phyloP scores from a whole-genome alignment of 1,140 invertebrate genomes.

The Megathymus violae region DNA sequence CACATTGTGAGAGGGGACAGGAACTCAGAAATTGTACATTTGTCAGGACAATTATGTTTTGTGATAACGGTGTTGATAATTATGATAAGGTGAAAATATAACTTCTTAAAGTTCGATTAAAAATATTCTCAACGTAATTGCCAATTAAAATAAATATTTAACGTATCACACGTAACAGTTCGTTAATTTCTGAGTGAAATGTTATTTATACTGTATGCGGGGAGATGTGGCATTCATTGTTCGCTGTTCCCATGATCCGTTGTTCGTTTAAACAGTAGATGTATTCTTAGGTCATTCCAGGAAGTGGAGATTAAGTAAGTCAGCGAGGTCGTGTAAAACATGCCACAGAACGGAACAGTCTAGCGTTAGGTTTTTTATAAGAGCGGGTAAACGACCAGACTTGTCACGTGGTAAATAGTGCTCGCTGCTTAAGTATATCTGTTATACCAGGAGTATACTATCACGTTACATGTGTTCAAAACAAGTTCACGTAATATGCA shows the following conservation, averaged over 20 bases:
- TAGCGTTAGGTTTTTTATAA: background rate
- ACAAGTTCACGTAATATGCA: too few relatives aligned
- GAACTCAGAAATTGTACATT: too few relatives aligned
- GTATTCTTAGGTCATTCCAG: constrained; percentile 41
- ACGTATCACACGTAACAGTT: background rate
- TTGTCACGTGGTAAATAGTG: too few relatives aligned
- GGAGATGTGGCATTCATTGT: constrained; percentile 37
- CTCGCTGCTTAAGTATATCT: too few relatives aligned
- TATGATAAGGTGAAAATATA: too few relatives aligned
- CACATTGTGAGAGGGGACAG: too few relatives aligned
- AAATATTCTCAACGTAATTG: background rate
- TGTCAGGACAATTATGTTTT: too few relatives aligned
- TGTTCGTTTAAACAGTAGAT: constrained; percentile 33
- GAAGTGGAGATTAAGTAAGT: constrained; percentile 51
- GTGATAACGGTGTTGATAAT: too few relatives aligned
- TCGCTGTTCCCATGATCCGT: constrained; percentile 38
- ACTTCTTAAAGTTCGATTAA: background rate
- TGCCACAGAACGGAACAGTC: constrained; percentile 47
- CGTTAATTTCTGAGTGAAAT: background rate
- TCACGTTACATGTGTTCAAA: too few relatives aligned
- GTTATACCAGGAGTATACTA: too few relatives aligned
- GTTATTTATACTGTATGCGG: constrained; percentile 4
- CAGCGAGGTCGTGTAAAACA: constrained; percentile 47
- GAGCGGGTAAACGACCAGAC: too few relatives aligned
- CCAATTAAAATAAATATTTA: background rate